Percentiles rank a stretch among this genome's conserved stretches.
These are phyloP conservation scores for Charadrius vociferus DNA, from an alignment of 2,113 vertebrate species.

Conservation along the genomic window DNA sequence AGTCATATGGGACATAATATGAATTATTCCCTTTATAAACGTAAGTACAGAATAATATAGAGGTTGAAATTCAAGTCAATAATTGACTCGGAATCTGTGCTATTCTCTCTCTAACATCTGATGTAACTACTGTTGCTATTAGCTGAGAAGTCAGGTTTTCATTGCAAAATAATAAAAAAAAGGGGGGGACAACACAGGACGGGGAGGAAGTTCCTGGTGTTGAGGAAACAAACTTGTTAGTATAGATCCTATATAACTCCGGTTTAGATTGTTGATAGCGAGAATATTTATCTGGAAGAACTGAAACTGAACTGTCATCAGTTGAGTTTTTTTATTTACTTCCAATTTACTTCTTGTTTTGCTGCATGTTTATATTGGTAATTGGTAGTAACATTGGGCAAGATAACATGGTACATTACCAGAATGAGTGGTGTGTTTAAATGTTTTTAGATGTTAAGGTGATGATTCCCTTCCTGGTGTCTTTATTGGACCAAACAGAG, in stretches of 20 bases:
- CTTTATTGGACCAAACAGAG: not conserved
- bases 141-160: not conserved
- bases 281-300: not conserved
- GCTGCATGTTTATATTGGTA: not conserved
- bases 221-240: not conserved
- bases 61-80: not conserved
- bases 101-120: not conserved
- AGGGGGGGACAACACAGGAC: accelerated
- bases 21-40: not conserved
- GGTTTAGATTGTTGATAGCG: not conserved
- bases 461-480: not conserved
- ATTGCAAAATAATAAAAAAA: not conserved
- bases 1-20: not conserved
- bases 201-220: not conserved
- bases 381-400: not conserved
- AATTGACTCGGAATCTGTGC: not conserved
- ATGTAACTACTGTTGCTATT: not conserved
- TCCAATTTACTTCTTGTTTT: not conserved
- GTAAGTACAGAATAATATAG: not conserved
- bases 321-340: not conserved
- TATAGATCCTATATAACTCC: not conserved
- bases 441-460: not conserved
- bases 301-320: not conserved
- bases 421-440: not conserved
- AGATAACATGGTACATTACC: not conserved